Conservation (phyloP, 2,888 invertebrate genomes). For the Cerastoderma edule region DNA sequence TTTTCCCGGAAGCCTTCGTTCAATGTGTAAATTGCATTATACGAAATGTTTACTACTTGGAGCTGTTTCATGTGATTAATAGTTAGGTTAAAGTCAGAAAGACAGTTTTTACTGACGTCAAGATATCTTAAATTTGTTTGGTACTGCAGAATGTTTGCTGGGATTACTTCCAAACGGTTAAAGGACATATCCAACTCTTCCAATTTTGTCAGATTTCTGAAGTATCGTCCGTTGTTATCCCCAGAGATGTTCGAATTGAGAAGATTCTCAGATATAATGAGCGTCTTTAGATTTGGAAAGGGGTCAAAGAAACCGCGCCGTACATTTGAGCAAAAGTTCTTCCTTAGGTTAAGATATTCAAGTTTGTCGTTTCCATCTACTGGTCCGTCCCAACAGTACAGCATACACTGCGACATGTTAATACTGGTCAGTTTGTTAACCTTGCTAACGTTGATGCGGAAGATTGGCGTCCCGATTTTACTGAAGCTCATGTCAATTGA, state of each 20-base stretch:
- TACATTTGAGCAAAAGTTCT: conserved; percentile 33
- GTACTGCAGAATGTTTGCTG: conserved; percentile 15
- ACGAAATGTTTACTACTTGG: conserved; percentile 6
- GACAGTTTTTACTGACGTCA: conserved; percentile 7
- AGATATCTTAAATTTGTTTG: conserved; percentile 15
- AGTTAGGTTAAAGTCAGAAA: conserved; percentile 28
- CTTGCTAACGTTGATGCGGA: conserved; percentile 12
- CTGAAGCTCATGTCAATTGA: conserved; percentile 37
- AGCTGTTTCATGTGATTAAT: conserved; percentile 36
- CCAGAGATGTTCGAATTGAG: conserved; percentile 7
- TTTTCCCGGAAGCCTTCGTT: background rate
- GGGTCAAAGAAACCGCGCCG: conserved; percentile 23
- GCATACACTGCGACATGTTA: conserved; percentile 27
- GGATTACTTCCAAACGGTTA: conserved; percentile 30
- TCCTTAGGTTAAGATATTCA: conserved; percentile 29
- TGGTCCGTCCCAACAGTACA: conserved; percentile 49
- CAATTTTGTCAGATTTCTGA: conserved; percentile 21
- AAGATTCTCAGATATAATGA: conserved; percentile 24
- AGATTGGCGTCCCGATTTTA: conserved; percentile 32
- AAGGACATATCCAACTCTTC: conserved; percentile 19
- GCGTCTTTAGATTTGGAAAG: conserved; percentile 19
- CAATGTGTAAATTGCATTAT: conserved; percentile 24
- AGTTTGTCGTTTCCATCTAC: conserved; percentile 30
- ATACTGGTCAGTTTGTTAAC: conserved; percentile 30
- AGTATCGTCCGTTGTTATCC: conserved; percentile 16